Evolutionary conservation across 1,140 invertebrate species (phyloP).

Genomic region (Oryctes rhinoceros): DNA sequence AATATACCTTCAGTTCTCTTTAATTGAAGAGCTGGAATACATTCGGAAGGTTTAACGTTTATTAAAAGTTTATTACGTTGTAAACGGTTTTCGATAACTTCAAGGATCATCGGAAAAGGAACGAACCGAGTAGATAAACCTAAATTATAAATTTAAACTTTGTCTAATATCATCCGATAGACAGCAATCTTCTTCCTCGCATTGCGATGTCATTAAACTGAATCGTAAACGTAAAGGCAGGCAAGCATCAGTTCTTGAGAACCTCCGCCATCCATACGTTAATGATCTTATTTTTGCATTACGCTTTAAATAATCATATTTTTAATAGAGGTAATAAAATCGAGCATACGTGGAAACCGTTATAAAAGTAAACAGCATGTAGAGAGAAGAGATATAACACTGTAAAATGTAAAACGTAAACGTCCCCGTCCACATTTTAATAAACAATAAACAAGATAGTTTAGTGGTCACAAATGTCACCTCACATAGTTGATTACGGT

Average conservation of each 20-base stretch:
- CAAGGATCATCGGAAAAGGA: background rate
- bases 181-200: conserved; percentile 19
- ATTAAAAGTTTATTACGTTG: conserved; percentile 28
- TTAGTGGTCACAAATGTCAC: conserved; percentile 56
- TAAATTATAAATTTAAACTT: conserved; percentile 36
- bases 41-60: conserved; percentile 13
- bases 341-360: conserved; percentile 32
- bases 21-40: background rate
- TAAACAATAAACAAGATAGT: conserved; percentile 59
- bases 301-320: conserved; percentile 38
- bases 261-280: conserved; percentile 13
- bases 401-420: conserved; percentile 50
- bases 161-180: conserved; percentile 29
- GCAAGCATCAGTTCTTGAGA: conserved; percentile 33
- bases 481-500: conserved; percentile 30
- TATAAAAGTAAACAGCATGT: conserved; percentile 36
- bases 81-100: conserved; percentile 5
- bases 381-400: conserved; percentile 37
- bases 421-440: conserved; percentile 57
- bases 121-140: background rate
- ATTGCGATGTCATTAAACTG: conserved; percentile 25
- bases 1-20: background rate
- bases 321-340: conserved; percentile 37
- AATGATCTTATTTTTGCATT: conserved; percentile 36
- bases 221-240: conserved; percentile 32